A percentile compares a stretch with the other conserved stretches of the same genome.
Conservation (phyloP, 2,888 invertebrate genomes). For the Branchellion lobata region DNA sequence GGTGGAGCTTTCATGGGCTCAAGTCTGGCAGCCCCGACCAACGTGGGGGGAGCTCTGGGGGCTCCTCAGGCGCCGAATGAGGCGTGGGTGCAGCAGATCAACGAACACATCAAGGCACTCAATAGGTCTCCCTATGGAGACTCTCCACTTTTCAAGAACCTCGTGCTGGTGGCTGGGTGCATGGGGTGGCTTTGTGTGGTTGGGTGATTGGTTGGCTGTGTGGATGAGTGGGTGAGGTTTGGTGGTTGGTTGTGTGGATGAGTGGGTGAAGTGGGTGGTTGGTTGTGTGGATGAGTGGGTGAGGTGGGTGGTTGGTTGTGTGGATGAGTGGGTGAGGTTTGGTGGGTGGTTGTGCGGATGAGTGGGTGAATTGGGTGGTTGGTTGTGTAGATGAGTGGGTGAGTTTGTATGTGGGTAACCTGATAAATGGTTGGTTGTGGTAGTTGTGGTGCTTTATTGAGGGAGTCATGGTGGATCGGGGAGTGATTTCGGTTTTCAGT, state of each 20-base stretch:
- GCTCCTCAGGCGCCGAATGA: constrained; percentile 32
- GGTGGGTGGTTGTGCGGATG: too few relatives aligned
- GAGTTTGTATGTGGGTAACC: not conserved
- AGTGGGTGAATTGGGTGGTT: not conserved
- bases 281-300: not conserved
- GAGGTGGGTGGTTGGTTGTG: not conserved
- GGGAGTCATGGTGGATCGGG: too few relatives aligned
- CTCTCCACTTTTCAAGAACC: constrained; percentile 77
- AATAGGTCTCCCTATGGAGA: constrained; percentile 84
- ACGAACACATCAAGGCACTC: constrained; percentile 64
- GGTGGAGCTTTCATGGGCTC: not conserved
- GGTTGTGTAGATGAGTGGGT: not conserved
- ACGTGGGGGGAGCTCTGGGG: not conserved
- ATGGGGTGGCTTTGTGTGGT: not conserved
- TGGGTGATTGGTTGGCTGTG: not conserved
- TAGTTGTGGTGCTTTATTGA: not conserved
- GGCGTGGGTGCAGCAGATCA: constrained; percentile 50
- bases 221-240: not conserved
- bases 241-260: too few relatives aligned
- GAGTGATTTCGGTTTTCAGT: too few relatives aligned
- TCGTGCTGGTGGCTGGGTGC: constrained; percentile 38
- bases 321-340: too few relatives aligned
- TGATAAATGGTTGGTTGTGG: not conserved
- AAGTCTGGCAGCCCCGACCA: constrained; percentile 10
- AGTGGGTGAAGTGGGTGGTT: not conserved